Conservation (phyloP, 2,797 vertebrate species). For the Gymnothorax reevesii region DNA sequence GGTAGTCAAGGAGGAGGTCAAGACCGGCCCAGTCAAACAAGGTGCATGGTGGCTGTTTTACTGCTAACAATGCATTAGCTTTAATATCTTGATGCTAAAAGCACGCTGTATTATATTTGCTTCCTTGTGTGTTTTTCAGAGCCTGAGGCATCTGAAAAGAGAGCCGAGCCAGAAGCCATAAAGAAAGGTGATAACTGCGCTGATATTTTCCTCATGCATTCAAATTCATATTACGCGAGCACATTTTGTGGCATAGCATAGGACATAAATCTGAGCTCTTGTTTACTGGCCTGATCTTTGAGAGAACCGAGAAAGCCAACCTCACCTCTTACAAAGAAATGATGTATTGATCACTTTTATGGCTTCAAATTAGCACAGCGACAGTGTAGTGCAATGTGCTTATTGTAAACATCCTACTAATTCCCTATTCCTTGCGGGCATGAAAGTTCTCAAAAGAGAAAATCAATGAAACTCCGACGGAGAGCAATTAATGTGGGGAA, state of each 20-base stretch:
- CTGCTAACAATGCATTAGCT: not conserved
- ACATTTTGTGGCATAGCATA: not conserved
- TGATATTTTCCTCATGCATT: not conserved
- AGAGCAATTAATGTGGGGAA: not conserved
- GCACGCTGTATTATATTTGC: not conserved
- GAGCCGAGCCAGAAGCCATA: not conserved
- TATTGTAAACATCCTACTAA: not conserved
- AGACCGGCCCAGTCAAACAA: conserved; percentile 27
- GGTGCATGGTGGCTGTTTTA: conserved; percentile 15
- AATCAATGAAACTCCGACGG: not conserved
- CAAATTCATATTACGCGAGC: not conserved
- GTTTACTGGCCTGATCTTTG: conserved; percentile 1
- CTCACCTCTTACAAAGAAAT: not conserved
- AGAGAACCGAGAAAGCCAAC: not conserved
- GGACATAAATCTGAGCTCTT: not conserved
- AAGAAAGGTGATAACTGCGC: not conserved
- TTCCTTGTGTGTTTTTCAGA: conserved; percentile 1
- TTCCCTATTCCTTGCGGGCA: not conserved
- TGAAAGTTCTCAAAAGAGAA: not conserved
- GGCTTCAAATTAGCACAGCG: not conserved
- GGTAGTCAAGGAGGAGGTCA: conserved; percentile 32
- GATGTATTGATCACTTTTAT: not conserved
- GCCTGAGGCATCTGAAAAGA: not conserved
- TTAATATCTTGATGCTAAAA: not conserved
- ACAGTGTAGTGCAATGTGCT: not conserved